Evolutionary conservation across 2,113 vertebrate genomes (phyloP).

Genomic region (Hippopotamus amphibius): DNA sequence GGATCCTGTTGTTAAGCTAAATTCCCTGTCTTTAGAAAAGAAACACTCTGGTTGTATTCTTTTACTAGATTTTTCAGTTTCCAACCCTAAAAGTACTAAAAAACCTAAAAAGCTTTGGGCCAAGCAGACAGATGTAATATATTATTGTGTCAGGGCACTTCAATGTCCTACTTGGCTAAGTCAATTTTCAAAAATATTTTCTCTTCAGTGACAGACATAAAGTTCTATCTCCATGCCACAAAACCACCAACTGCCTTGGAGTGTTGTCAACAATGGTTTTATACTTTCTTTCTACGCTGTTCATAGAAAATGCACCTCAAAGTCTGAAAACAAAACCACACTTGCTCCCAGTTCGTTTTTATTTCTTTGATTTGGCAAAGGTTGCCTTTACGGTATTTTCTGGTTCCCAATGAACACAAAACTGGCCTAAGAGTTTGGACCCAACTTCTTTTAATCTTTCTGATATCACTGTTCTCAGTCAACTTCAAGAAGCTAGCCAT

Average conservation of each 20-base stretch:
- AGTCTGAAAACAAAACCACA: slow-evolving; percentile 69
- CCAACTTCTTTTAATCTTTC: neutral
- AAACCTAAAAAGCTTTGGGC: slow-evolving; percentile 60
- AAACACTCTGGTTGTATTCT: slow-evolving; percentile 55
- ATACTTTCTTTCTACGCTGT: slow-evolving; percentile 61
- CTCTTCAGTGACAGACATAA: slow-evolving; percentile 73
- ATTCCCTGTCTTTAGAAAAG: neutral
- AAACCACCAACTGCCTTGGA: slow-evolving; percentile 71
- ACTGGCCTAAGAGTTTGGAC: neutral
- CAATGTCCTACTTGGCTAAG: slow-evolving; percentile 72
- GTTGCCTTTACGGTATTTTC: slow-evolving; percentile 32
- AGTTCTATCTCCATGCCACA: slow-evolving; percentile 78
- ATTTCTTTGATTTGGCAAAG: slow-evolving; percentile 65
- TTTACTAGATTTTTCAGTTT: slow-evolving; percentile 59
- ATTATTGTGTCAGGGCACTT: slow-evolving; percentile 71
- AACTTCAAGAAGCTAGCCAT: neutral
- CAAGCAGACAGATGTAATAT: slow-evolving; percentile 74
- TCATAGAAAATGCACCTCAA: slow-evolving; percentile 67
- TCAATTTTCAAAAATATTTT: slow-evolving; percentile 80
- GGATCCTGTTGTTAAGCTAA: slow-evolving; percentile 5
- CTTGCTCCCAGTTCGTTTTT: slow-evolving; percentile 67
- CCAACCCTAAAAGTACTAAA: neutral
- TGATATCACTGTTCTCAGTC: neutral
- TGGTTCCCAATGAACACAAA: slow-evolving; percentile 58
- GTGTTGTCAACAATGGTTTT: slow-evolving; percentile 54